phyloP scores from a whole-genome alignment of 2,888 invertebrate genomes.

The Alsophila aescularia region DNA sequence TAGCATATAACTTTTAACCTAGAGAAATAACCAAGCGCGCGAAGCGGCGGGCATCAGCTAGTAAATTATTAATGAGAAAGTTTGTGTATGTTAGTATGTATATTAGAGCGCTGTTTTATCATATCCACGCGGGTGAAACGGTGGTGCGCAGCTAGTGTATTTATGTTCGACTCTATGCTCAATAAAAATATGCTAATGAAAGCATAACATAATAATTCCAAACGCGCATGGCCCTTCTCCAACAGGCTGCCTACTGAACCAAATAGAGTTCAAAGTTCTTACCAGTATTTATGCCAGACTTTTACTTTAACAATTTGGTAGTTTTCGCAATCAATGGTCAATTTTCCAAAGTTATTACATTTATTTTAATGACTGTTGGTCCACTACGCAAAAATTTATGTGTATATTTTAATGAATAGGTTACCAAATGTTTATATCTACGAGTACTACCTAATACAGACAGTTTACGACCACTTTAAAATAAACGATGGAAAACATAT shows the following conservation, averaged over 20 bases:
- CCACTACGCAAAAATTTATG: no score
- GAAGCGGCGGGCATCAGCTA: no score
- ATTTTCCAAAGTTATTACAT: not conserved
- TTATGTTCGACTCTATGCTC: not conserved
- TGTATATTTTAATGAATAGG: not conserved
- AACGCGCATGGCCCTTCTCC: slow-evolving; percentile 17
- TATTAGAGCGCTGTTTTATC: no score
- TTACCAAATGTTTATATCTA: not conserved
- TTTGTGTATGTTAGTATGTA: no score
- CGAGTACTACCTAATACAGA: no score
- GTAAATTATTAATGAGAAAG: no score
- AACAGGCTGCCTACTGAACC: slow-evolving; percentile 12
- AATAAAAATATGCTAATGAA: slow-evolving; percentile 9
- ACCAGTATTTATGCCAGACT: slow-evolving; percentile 4
- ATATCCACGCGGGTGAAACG: no score
- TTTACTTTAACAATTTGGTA: slow-evolving; percentile 8
- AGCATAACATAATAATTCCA: slow-evolving; percentile 7
- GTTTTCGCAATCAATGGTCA: not conserved
- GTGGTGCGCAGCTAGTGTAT: no score
- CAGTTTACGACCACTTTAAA: no score
- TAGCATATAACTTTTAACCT: no score
- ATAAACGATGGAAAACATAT: no score
- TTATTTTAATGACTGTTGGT: not conserved
- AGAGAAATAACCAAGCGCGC: no score
- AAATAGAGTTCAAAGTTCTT: slow-evolving; percentile 14